Base-by-base conservation (phyloP, 2,888 invertebrate genomes). In the Campoplex nolae region DNA sequence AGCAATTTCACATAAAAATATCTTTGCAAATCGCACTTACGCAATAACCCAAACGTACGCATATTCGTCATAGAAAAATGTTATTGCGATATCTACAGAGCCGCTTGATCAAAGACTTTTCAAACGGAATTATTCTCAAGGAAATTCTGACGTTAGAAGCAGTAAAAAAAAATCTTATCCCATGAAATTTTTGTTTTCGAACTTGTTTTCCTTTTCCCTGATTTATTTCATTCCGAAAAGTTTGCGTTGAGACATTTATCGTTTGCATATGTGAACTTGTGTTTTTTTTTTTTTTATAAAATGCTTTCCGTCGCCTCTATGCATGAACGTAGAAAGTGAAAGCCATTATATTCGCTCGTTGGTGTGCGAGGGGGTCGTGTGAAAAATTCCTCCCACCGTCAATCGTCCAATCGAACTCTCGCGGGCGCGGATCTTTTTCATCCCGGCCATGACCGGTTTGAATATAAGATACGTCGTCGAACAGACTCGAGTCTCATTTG, bases 321-420 rank as follows among this genome's bases (percentile, higher is more conserved):
- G 77, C 70, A 81, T 38, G 70, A 88, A 84, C 85, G 87, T 90
- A 89, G 90, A 91, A 93, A 93, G 94, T 94, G 94, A 94, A 94
- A 94, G 94, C 93, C 90, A 93, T 93, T 93, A 93, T 92, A 92
- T 92, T 92, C 58, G 76, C 76, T 88, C 70, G 88, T 73, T 83
- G 67, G 85, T 77, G 92, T 93, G 90, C 89, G 90, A 77, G 83
- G 84, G 87, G 85, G 76, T 85, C 85, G 84, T 79, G 91, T 91
- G 93, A 93, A 93, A 93, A 93, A 92, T 86, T 85, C 88, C 84
- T 87, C 89, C 87, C 87, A 87, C 87, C 83, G 68, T 58, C 32
- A 62, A 80, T 82, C 88, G 90, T 91, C 90, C 82, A 90, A 90
- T 91, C 92, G 92, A 77, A 70, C 84, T 70, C 79, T 84, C 73